Evolutionary conservation across 2,888 invertebrate genomes (phyloP), one percentile per base, ranked within the genome.

Genomic region (Quadriops clusia): DNA sequence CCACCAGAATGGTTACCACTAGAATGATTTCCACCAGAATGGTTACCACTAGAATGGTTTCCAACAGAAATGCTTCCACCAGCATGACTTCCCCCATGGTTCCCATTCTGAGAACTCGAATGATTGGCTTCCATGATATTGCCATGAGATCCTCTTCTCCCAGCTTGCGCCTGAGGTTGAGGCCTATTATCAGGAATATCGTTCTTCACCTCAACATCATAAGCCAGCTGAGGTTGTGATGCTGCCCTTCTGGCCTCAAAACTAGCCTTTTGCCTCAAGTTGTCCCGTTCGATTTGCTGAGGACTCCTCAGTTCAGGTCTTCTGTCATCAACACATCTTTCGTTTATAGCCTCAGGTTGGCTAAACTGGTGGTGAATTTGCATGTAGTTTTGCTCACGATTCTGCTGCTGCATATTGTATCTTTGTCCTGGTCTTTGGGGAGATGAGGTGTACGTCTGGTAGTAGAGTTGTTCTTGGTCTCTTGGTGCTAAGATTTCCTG

Each of bases 221-320:
- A 71, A 17, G 73, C 61, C 3, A 78, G 60, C 44, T 78, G 78
- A 2, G 78, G 78, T 44, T 78, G 77, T 0, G 78, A 78, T 0
- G 74, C 64, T 0, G 77, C 71, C 23, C 74, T 58, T 46, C 73
- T 60, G 5, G 60, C 67, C 51, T 72, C 73, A 23, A 73, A 63
- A 22, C 68, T 69, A n/a, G n/a, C n/a, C 54, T 67, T 61, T 47
- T 70, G 70, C 42, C 69, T 57, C 14, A 70, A 55, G 36, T 66
- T 66, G 49, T 73, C 73, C 44, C 74, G 56, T 54, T 73, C 73
- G 23, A 74, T 47, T 51, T 74, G 74, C 45, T 74, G 74, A 3
- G 72, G 70, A 49, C 73, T 74, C 50, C 74, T 56, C 25, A 68
- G 60, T 48, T 71, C 70, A n/a, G 47, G 39, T 15, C 45, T 47